phyloP scores from a whole-genome alignment of 2,113 vertebrate genomes.

The Channa maculata region DNA sequence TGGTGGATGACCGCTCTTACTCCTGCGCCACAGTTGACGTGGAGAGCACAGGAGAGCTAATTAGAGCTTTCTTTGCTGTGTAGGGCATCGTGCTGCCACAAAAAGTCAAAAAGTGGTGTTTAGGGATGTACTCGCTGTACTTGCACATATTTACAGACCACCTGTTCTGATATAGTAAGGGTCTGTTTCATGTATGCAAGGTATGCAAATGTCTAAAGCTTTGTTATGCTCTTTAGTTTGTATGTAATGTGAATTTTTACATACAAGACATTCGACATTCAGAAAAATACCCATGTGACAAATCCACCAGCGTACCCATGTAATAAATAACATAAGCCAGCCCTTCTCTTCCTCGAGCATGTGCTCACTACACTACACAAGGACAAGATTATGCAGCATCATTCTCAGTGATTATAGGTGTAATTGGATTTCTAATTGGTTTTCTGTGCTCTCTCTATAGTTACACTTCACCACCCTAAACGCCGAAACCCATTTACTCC shows the following conservation, averaged over 20 bases:
- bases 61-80: conserved; percentile 39
- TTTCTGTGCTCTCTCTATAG: conserved; percentile 48
- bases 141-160: no score
- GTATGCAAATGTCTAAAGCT: background rate
- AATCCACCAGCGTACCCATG: background rate
- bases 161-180: no score
- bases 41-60: conserved; percentile 31
- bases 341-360: background rate
- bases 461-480: conserved; percentile 48
- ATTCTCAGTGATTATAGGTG: conserved; percentile 55
- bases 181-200: no score
- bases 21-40: background rate
- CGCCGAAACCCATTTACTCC: conserved; percentile 21
- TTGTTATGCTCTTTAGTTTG: conserved; percentile 3
- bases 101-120: no score
- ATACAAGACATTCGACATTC: background rate
- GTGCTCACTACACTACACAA: background rate
- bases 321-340: background rate
- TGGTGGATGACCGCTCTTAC: no score
- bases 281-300: conserved; percentile 3
- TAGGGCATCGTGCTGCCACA: background rate
- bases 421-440: conserved; percentile 71
- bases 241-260: conserved; percentile 14
- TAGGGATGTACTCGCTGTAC: no score
- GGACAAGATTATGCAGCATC: conserved; percentile 40